Percentiles rank a stretch among this genome's conserved stretches.
phyloP scores from a whole-genome alignment of 2,888 invertebrate species.

The Eumerus sabulonum region DNA sequence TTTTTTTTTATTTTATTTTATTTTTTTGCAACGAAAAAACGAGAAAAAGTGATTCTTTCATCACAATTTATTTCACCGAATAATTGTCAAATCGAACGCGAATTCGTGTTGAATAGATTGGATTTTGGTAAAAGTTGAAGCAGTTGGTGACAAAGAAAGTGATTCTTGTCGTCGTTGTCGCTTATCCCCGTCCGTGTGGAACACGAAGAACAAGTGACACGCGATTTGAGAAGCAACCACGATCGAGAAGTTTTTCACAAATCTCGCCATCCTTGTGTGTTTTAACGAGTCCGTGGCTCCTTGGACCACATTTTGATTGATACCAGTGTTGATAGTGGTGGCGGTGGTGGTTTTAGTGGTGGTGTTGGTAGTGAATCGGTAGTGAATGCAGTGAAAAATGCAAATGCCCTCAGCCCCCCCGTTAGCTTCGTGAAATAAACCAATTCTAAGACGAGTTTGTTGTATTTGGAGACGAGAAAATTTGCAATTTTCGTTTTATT shows the following conservation, averaged over 20 bases:
- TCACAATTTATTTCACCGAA: slow-evolving; percentile 16
- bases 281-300: slow-evolving; percentile 18
- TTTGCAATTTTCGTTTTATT: not conserved
- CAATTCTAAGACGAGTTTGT: slow-evolving; percentile 13
- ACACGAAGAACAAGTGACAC: slow-evolving; percentile 39
- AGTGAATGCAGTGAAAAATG: slow-evolving; percentile 54
- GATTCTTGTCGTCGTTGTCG: no score
- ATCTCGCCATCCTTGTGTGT: slow-evolving; percentile 25
- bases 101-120: no score
- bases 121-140: no score
- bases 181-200: slow-evolving; percentile 2
- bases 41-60: slow-evolving; percentile 48
- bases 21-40: no score
- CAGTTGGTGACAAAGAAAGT: no score
- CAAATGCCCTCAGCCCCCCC: slow-evolving; percentile 25
- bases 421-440: slow-evolving; percentile 39
- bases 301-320: slow-evolving; percentile 14
- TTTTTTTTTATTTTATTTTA: no score
- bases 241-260: slow-evolving; percentile 60
- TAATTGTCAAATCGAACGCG: slow-evolving; percentile 9
- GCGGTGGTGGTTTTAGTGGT: no score
- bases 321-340: slow-evolving; percentile 36
- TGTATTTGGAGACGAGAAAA: slow-evolving; percentile 13
- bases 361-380: no score
- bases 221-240: slow-evolving; percentile 40